These are phyloP conservation scores for Episyrphus balteatus DNA, from an alignment of 1,140 invertebrate genomes.

Conservation along the genomic window DNA sequence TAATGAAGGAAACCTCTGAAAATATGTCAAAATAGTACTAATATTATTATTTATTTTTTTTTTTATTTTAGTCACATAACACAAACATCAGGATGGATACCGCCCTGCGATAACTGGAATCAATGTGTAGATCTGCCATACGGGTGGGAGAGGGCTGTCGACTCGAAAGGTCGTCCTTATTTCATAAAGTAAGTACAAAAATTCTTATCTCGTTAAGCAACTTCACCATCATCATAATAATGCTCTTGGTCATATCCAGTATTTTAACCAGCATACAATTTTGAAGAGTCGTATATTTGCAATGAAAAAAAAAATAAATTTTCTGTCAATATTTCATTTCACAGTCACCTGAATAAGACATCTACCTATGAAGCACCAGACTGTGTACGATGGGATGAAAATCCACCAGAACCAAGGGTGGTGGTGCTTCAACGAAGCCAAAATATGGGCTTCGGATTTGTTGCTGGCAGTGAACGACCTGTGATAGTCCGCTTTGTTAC, in stretches of 20 bases:
- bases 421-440: constrained; percentile 60
- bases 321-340: constrained; percentile 8
- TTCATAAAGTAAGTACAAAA: constrained; percentile 74
- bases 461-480: constrained; percentile 81
- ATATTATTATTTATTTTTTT: too few species aligned
- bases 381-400: constrained; percentile 45
- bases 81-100: constrained; percentile 71
- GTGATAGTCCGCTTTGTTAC: constrained; percentile 81
- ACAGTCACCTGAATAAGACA: constrained; percentile 79
- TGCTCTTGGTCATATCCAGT: too few species aligned
- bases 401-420: constrained; percentile 61
- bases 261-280: too few species aligned
- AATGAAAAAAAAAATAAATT: too few species aligned
- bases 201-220: background rate
- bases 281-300: too few species aligned
- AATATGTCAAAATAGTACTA: too few species aligned
- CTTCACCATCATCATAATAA: too few species aligned
- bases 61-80: constrained; percentile 58
- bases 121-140: constrained; percentile 54
- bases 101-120: constrained; percentile 69
- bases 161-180: constrained; percentile 60
- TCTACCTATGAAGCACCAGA: constrained; percentile 72
- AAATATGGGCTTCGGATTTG: constrained; percentile 82
- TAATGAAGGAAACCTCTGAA: too few species aligned
- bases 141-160: constrained; percentile 79